Evolutionary conservation across 2,888 invertebrate species (phyloP), one percentile per base, ranked within the genome.

Genomic region (Sylvicola cinctus): DNA sequence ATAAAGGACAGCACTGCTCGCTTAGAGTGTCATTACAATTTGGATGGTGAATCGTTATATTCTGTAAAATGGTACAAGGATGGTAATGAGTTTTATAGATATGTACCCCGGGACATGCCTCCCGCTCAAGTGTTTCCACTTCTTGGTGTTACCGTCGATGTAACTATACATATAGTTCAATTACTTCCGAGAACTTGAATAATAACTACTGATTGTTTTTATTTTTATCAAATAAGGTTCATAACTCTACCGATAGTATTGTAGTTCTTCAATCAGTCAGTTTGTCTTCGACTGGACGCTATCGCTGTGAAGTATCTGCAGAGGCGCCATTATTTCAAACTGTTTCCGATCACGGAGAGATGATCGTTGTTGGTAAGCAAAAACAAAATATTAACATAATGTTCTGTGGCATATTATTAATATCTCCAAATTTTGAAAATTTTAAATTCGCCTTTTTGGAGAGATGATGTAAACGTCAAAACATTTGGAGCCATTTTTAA

Each of bases 1-100:
- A 74, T 81, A 38, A 65, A 78, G 41, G 76, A 79, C 45, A 73
- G 78, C 50, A 71, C 72, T 45, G 79, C 80, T 27, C 63, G 68
- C 37, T 61, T 87, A 44, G 77, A 78, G 34, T 85, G 85, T 58
- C 74, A 75, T 53, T 87, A 79, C 63, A 74, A 79, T 57, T 64
- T 87, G 52, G 80, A 83, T 45, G 73, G 71, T 3, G 84, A 85
- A 54, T 70, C 72, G 33, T 64, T 85, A 32, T 87, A 85, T 58
- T 83, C 84, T 23, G 84, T 85, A 47, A 85, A 85, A 61, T 87
- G 85, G 85, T 85, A 85, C 63, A 85, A 84, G 54, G 83, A 84
- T 52, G 84, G 83, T 43, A 73, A 78, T 55, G 85, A 85, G 61
- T 84, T 85, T 63, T 85, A 80, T 63, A 67, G 85, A 40, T 84